Conservation (phyloP, 2,113 vertebrate species). For the Opisthocomus hoazin region DNA sequence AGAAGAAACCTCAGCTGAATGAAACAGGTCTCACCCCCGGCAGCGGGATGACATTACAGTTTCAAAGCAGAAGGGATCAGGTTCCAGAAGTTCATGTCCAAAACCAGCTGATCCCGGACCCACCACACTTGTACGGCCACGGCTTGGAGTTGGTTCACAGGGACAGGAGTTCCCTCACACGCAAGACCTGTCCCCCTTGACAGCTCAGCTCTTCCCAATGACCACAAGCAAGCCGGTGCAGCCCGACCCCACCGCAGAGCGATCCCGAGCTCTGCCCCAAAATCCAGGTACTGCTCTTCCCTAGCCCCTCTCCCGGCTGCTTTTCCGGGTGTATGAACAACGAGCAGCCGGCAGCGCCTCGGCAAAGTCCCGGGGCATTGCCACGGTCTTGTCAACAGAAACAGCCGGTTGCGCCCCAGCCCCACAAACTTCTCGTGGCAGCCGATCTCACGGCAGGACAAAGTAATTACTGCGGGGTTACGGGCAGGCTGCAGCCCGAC, state of each 20-base stretch:
- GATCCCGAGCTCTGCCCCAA: background rate
- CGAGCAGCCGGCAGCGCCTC: background rate
- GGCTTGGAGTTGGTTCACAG: background rate
- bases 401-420: background rate
- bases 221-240: no score
- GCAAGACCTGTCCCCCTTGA: background rate
- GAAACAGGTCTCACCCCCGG: background rate
- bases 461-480: constrained; percentile 35
- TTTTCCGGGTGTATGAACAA: rapidly evolving
- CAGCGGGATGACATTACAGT: background rate
- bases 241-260: background rate
- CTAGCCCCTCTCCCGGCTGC: background rate
- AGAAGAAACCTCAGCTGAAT: background rate
- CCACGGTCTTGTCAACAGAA: rapidly evolving
- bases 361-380: background rate
- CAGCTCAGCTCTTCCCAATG: background rate
- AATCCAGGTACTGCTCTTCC: background rate
- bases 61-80: background rate
- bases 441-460: background rate
- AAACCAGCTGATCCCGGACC: background rate
- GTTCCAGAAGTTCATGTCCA: background rate
- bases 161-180: background rate
- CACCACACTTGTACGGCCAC: background rate
- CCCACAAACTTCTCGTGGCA: background rate
- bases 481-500: background rate